These are phyloP conservation scores for Maconellicoccus hirsutus DNA, from an alignment of 1,140 invertebrate genomes.

Conservation along the genomic window DNA sequence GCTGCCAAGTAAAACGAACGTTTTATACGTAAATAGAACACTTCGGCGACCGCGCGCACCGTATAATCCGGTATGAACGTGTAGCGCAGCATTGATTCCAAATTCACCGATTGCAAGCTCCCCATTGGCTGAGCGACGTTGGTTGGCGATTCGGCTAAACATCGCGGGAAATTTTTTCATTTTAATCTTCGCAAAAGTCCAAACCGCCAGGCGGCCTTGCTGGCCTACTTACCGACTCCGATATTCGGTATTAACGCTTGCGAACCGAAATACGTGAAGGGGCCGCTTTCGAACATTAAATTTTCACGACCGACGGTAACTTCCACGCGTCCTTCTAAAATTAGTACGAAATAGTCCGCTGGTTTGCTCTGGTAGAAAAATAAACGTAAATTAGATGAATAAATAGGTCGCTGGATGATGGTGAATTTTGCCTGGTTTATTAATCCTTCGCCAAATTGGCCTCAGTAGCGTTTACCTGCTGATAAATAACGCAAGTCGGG, in stretches of 20 bases:
- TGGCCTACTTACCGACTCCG: constrained; percentile 56
- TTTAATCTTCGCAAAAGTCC: no score
- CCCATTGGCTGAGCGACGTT: constrained; percentile 41
- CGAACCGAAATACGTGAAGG: constrained; percentile 88
- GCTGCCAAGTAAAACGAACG: constrained; percentile 76
- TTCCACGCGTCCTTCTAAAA: constrained; percentile 86
- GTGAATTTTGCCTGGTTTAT: no score
- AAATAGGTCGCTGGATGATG: no score
- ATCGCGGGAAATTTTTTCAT: no score
- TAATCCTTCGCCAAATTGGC: no score
- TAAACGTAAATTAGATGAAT: neutral
- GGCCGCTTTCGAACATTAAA: constrained; percentile 82
- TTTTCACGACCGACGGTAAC: constrained; percentile 77
- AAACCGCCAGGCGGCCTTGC: neutral
- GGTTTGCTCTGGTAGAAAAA: constrained; percentile 50
- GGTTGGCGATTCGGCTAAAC: constrained; percentile 49
- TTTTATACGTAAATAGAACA: constrained; percentile 70
- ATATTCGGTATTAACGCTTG: constrained; percentile 67
- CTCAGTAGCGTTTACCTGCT: constrained; percentile 39
- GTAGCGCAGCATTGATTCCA: constrained; percentile 60
- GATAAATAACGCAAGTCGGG: constrained; percentile 58
- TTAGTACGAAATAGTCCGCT: constrained; percentile 85
- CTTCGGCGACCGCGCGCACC: constrained; percentile 66
- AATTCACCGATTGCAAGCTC: constrained; percentile 65
- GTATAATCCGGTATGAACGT: constrained; percentile 88